Conservation (phyloP, 2,113 vertebrate genomes). For the Cyphotilapia sp. region DNA sequence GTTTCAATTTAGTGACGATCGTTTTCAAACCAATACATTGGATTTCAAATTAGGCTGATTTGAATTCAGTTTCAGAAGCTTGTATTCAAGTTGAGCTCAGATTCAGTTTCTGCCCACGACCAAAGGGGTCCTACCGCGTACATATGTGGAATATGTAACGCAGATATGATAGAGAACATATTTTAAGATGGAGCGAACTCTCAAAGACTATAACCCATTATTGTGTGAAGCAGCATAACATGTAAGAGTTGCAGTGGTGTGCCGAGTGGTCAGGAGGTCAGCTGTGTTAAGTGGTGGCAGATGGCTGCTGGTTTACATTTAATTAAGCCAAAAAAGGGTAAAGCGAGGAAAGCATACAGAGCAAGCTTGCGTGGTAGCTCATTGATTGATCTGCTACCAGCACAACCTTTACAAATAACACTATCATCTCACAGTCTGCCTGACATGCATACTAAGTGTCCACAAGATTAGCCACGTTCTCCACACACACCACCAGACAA, state of each 20-base stretch:
- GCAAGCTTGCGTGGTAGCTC: neutral
- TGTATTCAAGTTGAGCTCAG: too few species aligned
- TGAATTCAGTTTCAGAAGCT: too few species aligned
- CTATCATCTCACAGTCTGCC: slow-evolving; percentile 12
- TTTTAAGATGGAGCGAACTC: neutral
- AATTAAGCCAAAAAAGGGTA: slow-evolving; percentile 11
- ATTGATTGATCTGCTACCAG: slow-evolving; percentile 5
- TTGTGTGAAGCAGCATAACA: neutral
- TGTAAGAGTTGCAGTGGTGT: neutral
- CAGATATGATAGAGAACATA: neutral
- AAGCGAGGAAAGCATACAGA: neutral
- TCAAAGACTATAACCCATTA: neutral
- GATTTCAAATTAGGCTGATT: too few species aligned
- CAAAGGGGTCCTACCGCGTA: neutral
- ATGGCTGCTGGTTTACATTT: slow-evolving; percentile 45
- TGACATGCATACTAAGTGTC: neutral
- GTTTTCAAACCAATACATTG: too few species aligned
- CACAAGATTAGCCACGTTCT: neutral
- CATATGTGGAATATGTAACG: neutral
- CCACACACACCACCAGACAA: neutral
- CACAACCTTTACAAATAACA: neutral
- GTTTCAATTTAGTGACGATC: too few species aligned
- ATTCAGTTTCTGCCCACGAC: neutral
- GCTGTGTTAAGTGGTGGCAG: slow-evolving; percentile 25
- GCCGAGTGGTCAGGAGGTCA: slow-evolving; percentile 14